Percentiles rank a stretch among this genome's conserved stretches.
phyloP scores from a whole-genome alignment of 1,140 invertebrate genomes.

The Bombus turneri region DNA sequence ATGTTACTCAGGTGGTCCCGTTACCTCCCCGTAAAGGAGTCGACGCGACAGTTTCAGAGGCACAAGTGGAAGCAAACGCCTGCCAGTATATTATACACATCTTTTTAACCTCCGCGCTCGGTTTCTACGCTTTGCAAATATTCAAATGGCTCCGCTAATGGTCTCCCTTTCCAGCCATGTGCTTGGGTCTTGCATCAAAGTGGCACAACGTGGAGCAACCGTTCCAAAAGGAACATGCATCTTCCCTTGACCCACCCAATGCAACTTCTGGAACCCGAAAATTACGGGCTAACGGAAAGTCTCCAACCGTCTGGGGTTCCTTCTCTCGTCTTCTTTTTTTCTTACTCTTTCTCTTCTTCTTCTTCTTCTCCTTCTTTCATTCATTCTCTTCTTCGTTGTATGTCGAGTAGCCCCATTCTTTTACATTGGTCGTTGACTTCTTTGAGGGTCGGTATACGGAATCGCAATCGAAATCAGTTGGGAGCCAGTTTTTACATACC shows the following conservation, averaged over 20 bases:
- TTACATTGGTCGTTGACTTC: conserved; percentile 56
- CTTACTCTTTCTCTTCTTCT: neutral
- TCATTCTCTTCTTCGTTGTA: conserved; percentile 6
- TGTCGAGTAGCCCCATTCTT: conserved; percentile 39
- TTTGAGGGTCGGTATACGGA: neutral
- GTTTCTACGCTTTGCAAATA: conserved; percentile 81
- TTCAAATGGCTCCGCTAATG: conserved; percentile 81
- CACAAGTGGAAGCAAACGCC: conserved; percentile 75
- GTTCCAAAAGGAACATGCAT: conserved; percentile 74
- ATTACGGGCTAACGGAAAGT: conserved; percentile 77
- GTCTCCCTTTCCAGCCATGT: conserved; percentile 67
- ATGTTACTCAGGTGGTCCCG: conserved; percentile 65
- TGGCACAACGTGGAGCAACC: conserved; percentile 69
- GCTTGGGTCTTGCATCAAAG: conserved; percentile 77
- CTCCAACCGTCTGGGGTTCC: conserved; percentile 38
- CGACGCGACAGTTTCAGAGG: conserved; percentile 74
- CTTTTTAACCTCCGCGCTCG: conserved; percentile 76
- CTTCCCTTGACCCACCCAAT: conserved; percentile 73
- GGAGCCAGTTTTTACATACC: conserved; percentile 6
- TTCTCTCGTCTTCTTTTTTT: neutral
- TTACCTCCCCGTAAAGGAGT: conserved; percentile 61
- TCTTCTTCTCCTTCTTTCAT: neutral
- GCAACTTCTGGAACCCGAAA: conserved; percentile 72
- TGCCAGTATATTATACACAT: conserved; percentile 77
- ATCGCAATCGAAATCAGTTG: conserved; percentile 22